Evolutionary conservation across 2,888 invertebrate genomes (phyloP).

Genomic region (Tiliacea citrago): DNA sequence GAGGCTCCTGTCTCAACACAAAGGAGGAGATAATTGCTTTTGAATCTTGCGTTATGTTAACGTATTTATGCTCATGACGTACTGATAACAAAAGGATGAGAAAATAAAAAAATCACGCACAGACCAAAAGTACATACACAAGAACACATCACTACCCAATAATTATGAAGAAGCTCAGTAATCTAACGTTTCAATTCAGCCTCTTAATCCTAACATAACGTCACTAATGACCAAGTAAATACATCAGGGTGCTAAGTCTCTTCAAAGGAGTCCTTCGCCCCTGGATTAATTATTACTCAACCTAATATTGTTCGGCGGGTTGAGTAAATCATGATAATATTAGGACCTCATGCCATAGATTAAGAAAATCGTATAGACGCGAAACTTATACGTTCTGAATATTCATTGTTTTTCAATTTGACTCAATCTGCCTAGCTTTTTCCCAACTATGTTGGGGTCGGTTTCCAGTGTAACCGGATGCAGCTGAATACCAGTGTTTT

Average conservation of each 20-base stretch:
- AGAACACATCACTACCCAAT: neutral
- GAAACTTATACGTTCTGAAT: neutral
- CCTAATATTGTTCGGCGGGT: conserved; percentile 52
- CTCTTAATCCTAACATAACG: conserved; percentile 44
- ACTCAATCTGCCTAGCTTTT: too few relatives aligned
- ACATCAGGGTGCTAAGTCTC: conserved; percentile 34
- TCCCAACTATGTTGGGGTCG: too few relatives aligned
- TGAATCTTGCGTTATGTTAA: neutral
- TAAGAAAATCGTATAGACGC: neutral
- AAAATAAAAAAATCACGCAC: neutral
- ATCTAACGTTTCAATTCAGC: conserved; percentile 29
- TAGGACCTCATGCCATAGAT: conserved; percentile 11
- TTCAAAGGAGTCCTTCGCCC: conserved; percentile 48
- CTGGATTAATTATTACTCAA: conserved; percentile 56
- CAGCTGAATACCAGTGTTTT: too few relatives aligned
- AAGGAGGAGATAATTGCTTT: neutral
- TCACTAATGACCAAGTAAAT: conserved; percentile 53
- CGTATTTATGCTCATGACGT: neutral
- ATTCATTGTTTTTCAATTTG: neutral
- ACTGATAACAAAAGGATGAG: neutral
- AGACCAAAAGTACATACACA: neutral
- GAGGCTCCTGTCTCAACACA: too few relatives aligned
- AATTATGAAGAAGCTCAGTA: conserved; percentile 24
- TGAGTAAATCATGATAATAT: conserved; percentile 41
- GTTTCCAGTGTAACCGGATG: too few relatives aligned